These are phyloP conservation scores for Sinosuthora webbiana DNA, from an alignment of 2,113 vertebrate species.

Conservation along the genomic window DNA sequence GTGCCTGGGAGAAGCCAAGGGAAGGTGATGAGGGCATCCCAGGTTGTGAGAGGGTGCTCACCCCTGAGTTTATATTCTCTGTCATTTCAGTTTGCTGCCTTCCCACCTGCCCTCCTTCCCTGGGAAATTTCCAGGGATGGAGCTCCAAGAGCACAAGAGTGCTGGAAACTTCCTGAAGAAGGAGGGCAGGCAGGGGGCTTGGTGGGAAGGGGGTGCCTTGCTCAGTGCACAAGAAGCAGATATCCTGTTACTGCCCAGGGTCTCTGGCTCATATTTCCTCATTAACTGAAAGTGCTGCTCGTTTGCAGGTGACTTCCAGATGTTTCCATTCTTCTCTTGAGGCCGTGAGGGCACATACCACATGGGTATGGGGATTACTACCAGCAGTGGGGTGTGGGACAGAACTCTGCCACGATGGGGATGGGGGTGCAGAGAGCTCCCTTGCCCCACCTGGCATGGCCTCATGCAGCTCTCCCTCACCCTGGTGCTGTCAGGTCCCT, in stretches of 20 bases:
- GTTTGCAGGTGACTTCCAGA: constrained; percentile 54
- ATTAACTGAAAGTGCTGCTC: constrained; percentile 33
- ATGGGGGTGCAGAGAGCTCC: neutral
- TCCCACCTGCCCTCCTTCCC: neutral
- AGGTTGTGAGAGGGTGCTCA: neutral
- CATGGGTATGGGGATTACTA: neutral
- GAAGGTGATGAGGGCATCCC: neutral
- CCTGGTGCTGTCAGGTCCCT: neutral
- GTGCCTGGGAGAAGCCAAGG: neutral
- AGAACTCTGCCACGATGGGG: neutral
- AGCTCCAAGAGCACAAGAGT: neutral
- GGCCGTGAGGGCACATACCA: neutral
- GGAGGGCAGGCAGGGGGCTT: neutral
- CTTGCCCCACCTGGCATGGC: neutral
- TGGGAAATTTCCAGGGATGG: neutral
- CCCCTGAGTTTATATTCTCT: neutral
- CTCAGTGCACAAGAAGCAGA: neutral
- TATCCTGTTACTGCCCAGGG: constrained; percentile 55
- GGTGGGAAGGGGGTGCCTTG: neutral
- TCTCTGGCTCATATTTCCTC: constrained; percentile 53
- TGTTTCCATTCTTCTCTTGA: constrained; percentile 46
- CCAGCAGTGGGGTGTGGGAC: neutral
- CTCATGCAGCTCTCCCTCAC: neutral
- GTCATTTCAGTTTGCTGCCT: neutral
- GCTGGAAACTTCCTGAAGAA: neutral